These are phyloP conservation scores for Anodontia alba DNA, from an alignment of 2,888 invertebrate genomes.

Conservation along the genomic window DNA sequence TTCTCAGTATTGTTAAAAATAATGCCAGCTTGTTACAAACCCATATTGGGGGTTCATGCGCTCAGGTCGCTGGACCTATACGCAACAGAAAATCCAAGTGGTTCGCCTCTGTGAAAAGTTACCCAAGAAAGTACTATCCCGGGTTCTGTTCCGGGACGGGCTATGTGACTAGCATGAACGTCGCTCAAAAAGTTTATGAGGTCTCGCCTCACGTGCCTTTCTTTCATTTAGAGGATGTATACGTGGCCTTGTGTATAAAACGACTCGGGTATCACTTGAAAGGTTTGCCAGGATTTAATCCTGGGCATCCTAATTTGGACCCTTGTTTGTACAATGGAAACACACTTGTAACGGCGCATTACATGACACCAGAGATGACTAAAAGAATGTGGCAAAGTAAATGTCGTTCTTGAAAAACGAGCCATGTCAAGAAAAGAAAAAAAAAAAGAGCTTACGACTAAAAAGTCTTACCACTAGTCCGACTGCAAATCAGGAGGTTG, in stretches of 20 bases:
- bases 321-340: conserved; percentile 20
- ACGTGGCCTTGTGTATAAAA: conserved; percentile 58
- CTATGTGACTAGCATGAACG: conserved; percentile 59
- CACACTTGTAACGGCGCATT: conserved; percentile 51
- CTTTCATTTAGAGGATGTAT: conserved; percentile 70
- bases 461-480: too few species aligned
- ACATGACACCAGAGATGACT: not conserved
- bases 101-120: conserved; percentile 56
- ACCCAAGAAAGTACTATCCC: conserved; percentile 53
- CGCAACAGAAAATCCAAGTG: conserved; percentile 58
- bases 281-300: conserved; percentile 47
- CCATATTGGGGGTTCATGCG: conserved; percentile 56
- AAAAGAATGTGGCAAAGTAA: not conserved
- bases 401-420: too few species aligned
- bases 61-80: conserved; percentile 39
- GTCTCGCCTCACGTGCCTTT: conserved; percentile 62
- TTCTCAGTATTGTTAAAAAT: conserved; percentile 16
- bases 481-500: too few species aligned
- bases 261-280: conserved; percentile 45
- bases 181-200: conserved; percentile 47
- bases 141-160: conserved; percentile 67
- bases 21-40: conserved; percentile 28
- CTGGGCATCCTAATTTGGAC: conserved; percentile 28
- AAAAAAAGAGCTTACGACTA: too few species aligned
- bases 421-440: conserved; percentile 1